phyloP scores from a whole-genome alignment of 2,888 invertebrate species.

The Ceraclea dissimilis region DNA sequence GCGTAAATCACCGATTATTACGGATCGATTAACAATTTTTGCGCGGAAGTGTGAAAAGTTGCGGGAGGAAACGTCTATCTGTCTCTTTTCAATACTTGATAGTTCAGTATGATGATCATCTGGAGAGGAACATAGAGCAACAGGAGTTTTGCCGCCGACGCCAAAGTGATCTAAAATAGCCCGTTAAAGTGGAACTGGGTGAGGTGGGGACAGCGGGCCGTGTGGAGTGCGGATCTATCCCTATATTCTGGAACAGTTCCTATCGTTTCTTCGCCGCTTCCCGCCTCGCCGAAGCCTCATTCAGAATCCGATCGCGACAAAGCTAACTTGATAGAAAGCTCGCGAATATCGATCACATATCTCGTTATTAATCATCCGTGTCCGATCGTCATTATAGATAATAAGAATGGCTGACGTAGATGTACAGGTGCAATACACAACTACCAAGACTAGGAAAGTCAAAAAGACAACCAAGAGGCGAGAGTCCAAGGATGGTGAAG shows the following conservation, averaged over 20 bases:
- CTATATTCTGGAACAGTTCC: slow-evolving; percentile 50
- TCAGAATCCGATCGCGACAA: slow-evolving; percentile 52
- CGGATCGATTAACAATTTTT: slow-evolving; percentile 10
- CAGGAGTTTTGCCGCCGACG: slow-evolving; percentile 14
- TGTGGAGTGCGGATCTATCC: slow-evolving; percentile 19
- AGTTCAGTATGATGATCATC: neutral
- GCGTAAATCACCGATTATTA: slow-evolving; percentile 4
- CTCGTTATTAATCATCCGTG: neutral
- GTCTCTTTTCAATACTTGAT: neutral
- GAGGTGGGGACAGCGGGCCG: slow-evolving; percentile 25
- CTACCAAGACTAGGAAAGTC: slow-evolving; percentile 84
- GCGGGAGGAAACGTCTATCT: neutral
- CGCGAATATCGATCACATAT: neutral
- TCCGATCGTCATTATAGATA: slow-evolving; percentile 1
- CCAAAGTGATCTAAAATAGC: slow-evolving; percentile 46
- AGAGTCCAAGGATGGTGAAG: slow-evolving; percentile 68
- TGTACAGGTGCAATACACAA: slow-evolving; percentile 76
- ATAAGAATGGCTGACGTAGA: slow-evolving; percentile 81
- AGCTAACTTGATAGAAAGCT: slow-evolving; percentile 29
- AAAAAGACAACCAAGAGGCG: slow-evolving; percentile 81
- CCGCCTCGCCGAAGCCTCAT: slow-evolving; percentile 44
- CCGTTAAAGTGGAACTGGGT: slow-evolving; percentile 30
- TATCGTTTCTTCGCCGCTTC: slow-evolving; percentile 26
- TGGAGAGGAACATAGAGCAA: slow-evolving; percentile 3
- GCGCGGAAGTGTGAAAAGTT: neutral